These are phyloP conservation scores for Sula dactylatra DNA, from an alignment of 2,113 vertebrate species.

Conservation along the genomic window DNA sequence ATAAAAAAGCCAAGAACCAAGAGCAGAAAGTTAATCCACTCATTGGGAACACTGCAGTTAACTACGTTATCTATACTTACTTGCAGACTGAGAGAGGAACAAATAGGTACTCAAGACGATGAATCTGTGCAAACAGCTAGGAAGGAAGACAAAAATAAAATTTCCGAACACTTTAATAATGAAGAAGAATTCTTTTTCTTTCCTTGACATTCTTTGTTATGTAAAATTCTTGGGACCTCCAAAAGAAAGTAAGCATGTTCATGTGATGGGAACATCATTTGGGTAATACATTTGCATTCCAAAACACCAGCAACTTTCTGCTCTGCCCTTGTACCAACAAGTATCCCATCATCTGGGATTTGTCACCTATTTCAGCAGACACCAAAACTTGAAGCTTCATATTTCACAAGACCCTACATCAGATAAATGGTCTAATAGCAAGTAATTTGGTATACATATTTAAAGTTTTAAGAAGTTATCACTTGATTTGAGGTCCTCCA, in stretches of 20 bases:
- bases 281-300: background rate
- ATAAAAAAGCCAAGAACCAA: background rate
- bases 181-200: background rate
- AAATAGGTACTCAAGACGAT: background rate
- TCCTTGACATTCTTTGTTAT: background rate
- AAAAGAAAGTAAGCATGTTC: background rate
- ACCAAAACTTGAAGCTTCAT: background rate
- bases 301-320: background rate
- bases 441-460: background rate
- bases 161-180: background rate
- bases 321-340: background rate
- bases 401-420: background rate
- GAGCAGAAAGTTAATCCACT: background rate
- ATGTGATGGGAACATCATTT: background rate
- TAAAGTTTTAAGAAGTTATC: background rate
- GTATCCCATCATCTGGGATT: background rate
- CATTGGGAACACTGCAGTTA: background rate
- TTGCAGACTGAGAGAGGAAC: background rate
- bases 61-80: background rate
- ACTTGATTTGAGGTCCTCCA: background rate
- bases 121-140: background rate
- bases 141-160: background rate
- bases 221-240: background rate
- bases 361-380: background rate
- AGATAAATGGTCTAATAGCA: background rate